Conservation (phyloP, 2,888 invertebrate genomes). For the Rotaria macrura region DNA sequence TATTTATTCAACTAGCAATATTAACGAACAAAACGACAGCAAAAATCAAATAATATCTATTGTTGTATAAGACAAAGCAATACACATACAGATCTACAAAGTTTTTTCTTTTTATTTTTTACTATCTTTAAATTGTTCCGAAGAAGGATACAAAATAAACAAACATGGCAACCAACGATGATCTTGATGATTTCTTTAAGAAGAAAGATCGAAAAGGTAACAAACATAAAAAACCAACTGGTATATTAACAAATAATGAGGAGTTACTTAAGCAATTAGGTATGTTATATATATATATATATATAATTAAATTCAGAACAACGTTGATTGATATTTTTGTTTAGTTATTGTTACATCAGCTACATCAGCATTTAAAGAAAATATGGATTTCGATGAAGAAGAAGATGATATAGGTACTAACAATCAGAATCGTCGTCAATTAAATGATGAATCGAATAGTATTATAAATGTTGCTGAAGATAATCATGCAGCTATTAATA, state of each 20-base stretch:
- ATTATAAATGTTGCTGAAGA: background rate
- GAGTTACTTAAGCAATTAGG: slow-evolving; percentile 15
- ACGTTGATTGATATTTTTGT: background rate
- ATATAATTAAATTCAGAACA: background rate
- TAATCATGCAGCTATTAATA: background rate
- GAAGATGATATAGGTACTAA: background rate
- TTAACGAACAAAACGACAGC: background rate
- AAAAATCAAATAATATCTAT: no score
- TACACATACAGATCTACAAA: background rate
- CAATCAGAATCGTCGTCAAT: background rate
- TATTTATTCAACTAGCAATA: background rate
- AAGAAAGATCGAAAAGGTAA: background rate
- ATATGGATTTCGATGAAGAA: background rate
- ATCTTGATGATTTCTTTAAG: slow-evolving; percentile 19
- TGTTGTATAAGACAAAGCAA: background rate
- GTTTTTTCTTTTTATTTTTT: background rate
- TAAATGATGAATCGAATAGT: background rate
- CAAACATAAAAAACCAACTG: background rate
- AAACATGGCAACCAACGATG: background rate
- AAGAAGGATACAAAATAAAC: background rate
- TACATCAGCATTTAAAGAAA: slow-evolving; percentile 3
- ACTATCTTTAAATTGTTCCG: background rate
- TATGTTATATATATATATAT: background rate
- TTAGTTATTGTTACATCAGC: background rate
- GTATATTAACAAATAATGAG: slow-evolving; percentile 13